phyloP scores from a whole-genome alignment of 2,888 invertebrate genomes.

The Eupithecia vulgata region DNA sequence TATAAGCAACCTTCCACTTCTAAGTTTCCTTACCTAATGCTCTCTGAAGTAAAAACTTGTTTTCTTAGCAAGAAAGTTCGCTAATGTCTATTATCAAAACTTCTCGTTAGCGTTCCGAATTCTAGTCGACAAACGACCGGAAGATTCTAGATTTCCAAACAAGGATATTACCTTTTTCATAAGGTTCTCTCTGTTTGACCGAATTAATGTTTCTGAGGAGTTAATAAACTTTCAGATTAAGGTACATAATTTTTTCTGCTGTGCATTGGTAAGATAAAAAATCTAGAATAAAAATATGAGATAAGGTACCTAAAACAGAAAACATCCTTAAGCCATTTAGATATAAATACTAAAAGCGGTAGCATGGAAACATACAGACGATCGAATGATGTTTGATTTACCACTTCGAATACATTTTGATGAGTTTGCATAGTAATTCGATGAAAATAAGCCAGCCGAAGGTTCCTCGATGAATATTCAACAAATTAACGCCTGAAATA shows the following conservation, averaged over 20 bases:
- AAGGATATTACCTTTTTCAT: slow-evolving; percentile 32
- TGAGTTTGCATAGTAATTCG: slow-evolving; percentile 17
- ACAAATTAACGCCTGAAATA: slow-evolving; percentile 14
- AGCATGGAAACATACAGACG: background rate
- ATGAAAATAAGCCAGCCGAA: slow-evolving; percentile 17
- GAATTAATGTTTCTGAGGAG: background rate
- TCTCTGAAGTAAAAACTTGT: slow-evolving; percentile 40
- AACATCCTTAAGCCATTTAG: background rate
- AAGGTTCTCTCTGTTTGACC: slow-evolving; percentile 22
- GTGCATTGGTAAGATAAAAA: background rate
- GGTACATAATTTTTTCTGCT: background rate
- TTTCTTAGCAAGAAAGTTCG: slow-evolving; percentile 28
- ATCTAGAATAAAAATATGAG: background rate
- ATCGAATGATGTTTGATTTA: background rate
- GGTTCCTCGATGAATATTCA: slow-evolving; percentile 24
- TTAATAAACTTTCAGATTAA: background rate
- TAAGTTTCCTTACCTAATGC: slow-evolving; percentile 40
- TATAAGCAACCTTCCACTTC: slow-evolving; percentile 31
- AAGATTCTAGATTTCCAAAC: slow-evolving; percentile 40
- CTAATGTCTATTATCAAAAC: slow-evolving; percentile 53
- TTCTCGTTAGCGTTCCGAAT: slow-evolving; percentile 55
- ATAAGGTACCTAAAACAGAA: background rate
- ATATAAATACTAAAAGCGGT: background rate
- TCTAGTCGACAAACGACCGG: slow-evolving; percentile 43
- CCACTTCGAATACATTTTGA: background rate